These are phyloP conservation scores for Cryptus armator DNA, from an alignment of 2,888 invertebrate genomes.

Conservation along the genomic window DNA sequence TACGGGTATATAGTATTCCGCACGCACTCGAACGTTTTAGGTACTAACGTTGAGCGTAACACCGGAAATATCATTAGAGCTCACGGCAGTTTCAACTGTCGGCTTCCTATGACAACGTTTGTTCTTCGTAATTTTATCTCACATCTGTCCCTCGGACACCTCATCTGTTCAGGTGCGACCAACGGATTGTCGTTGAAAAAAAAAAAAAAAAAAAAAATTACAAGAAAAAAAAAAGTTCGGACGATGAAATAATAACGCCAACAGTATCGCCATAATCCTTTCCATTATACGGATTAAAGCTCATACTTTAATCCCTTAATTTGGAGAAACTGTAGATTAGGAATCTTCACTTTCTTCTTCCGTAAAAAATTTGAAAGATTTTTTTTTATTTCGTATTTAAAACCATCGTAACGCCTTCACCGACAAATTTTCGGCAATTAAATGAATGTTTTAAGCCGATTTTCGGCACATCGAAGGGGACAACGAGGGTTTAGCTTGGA, in stretches of 20 bases:
- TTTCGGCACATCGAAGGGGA: no score
- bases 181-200: neutral
- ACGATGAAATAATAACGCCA: neutral
- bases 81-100: neutral
- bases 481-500: no score
- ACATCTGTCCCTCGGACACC: neutral
- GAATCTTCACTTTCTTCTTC: neutral
- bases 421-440: no score
- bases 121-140: neutral
- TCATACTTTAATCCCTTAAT: neutral
- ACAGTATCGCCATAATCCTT: neutral
- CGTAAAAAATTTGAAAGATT: no score
- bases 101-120: conserved; percentile 3
- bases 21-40: conserved; percentile 15
- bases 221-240: neutral
- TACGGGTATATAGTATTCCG: conserved; percentile 1
- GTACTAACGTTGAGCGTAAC: conserved; percentile 5
- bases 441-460: no score
- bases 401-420: no score
- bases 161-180: neutral
- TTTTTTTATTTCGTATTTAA: no score
- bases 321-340: neutral
- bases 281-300: neutral
- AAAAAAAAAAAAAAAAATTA: neutral
- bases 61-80: conserved; percentile 17